A percentile compares a stretch with the other conserved stretches of the same genome.
These are phyloP conservation scores for Mixornis gularis DNA, from an alignment of 2,113 vertebrate genomes.

Conservation along the genomic window DNA sequence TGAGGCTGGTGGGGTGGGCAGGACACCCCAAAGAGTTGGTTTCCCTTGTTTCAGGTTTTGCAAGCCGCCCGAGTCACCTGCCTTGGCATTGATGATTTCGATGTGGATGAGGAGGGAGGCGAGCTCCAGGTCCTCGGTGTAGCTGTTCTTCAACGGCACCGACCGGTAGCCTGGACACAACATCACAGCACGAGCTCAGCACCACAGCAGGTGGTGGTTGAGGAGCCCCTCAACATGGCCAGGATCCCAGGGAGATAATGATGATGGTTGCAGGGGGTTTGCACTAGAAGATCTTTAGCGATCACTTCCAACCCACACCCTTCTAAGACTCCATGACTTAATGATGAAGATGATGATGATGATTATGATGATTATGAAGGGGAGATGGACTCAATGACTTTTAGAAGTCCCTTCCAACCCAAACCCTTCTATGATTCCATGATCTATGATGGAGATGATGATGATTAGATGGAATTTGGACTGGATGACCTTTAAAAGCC, in stretches of 20 bases:
- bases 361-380: neutral
- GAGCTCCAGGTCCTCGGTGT: constrained; percentile 82
- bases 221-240: neutral
- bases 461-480: neutral
- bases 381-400: neutral
- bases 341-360: neutral
- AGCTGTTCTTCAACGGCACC: constrained; percentile 81
- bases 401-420: neutral
- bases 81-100: constrained; percentile 86
- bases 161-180: constrained; percentile 77
- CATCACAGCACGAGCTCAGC: neutral
- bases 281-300: neutral
- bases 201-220: neutral
- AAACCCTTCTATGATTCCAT: neutral
- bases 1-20: neutral
- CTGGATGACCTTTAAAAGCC: neutral
- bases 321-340: neutral
- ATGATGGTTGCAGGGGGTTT: neutral
- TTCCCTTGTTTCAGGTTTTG: rapidly evolving
- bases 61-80: neutral
- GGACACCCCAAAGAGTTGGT: too few species aligned
- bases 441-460: neutral
- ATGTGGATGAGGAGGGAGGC: constrained; percentile 81
- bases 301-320: neutral
- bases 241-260: neutral